phyloP scores from a whole-genome alignment of 2,888 invertebrate genomes.

The Phragmatobia fuliginosa region DNA sequence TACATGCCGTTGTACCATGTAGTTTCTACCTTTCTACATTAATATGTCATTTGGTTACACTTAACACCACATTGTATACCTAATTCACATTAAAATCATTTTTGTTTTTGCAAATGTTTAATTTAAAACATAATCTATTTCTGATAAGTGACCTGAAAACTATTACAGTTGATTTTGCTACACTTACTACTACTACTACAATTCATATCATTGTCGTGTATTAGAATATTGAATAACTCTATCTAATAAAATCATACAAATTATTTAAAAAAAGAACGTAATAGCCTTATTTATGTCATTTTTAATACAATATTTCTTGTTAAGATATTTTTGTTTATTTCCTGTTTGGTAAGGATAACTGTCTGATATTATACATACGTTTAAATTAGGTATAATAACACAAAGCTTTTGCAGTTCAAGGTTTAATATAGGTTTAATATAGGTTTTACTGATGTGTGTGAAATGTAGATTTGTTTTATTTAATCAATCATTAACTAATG shows the following conservation, averaged over 20 bases:
- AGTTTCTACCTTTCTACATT: neutral
- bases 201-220: neutral
- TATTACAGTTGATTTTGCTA: too few relatives aligned
- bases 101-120: neutral
- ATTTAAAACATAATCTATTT: neutral
- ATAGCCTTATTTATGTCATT: too few relatives aligned
- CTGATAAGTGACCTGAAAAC: neutral
- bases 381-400: neutral
- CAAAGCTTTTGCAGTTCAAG: neutral
- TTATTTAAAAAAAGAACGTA: neutral
- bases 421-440: too few relatives aligned
- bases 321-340: neutral
- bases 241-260: neutral
- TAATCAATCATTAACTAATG: neutral
- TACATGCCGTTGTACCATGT: constrained; percentile 31
- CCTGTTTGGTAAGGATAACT: neutral
- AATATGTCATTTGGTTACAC: neutral
- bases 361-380: neutral
- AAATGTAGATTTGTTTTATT: neutral
- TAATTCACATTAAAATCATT: neutral
- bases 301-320: too few relatives aligned
- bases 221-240: neutral
- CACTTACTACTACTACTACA: too few relatives aligned
- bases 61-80: neutral
- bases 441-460: neutral